phyloP scores from a whole-genome alignment of 2,113 vertebrate genomes.

The Melanostigma gelatinosum region DNA sequence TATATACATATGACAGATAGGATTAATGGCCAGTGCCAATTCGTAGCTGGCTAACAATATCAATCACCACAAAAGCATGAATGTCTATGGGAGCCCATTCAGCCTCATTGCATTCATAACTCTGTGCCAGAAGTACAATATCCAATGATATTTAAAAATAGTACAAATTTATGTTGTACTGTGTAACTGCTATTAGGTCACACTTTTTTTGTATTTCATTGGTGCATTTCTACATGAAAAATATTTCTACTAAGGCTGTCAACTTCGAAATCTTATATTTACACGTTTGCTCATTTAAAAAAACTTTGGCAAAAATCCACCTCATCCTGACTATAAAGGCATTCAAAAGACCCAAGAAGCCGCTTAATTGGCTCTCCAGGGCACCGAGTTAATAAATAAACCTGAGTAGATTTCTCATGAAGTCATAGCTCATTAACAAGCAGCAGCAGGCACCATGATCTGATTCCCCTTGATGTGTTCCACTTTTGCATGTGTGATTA shows the following conservation, averaged over 20 bases:
- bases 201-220: background rate
- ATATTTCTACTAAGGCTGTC: background rate
- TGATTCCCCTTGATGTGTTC: conserved; percentile 43
- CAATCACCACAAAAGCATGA: background rate
- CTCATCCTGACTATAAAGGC: conserved; percentile 26
- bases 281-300: background rate
- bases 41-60: background rate
- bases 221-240: background rate
- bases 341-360: conserved; percentile 27
- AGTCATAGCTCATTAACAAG: conserved; percentile 50
- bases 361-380: conserved; percentile 38
- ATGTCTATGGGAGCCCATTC: background rate
- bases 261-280: background rate
- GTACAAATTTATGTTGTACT: background rate
- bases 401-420: conserved; percentile 20
- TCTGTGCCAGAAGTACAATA: background rate
- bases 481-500: conserved; percentile 38
- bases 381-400: conserved; percentile 33
- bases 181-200: background rate
- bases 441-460: conserved; percentile 17
- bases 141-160: background rate
- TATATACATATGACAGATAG: background rate
- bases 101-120: background rate
- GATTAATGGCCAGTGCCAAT: background rate
- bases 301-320: conserved; percentile 6